Evolutionary conservation across 2,797 vertebrate genomes (phyloP).

Genomic region (Onychomys arenicola): DNA sequence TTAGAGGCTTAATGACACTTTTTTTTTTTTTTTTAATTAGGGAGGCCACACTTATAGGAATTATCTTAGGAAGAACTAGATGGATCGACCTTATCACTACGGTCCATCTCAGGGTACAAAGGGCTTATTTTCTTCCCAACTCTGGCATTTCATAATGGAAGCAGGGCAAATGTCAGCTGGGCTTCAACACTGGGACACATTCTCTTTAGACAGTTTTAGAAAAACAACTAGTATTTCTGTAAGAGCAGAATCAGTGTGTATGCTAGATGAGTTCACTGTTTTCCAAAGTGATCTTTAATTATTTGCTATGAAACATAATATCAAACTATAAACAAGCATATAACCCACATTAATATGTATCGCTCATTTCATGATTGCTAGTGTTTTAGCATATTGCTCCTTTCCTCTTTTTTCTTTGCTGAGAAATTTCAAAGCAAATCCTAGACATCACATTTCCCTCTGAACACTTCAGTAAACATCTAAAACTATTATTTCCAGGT

Average conservation of each 20-base stretch:
- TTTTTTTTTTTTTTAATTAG: not conserved
- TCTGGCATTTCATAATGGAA: constrained; percentile 24
- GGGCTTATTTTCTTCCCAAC: constrained; percentile 32
- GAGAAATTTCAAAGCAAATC: constrained; percentile 6
- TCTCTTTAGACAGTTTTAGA: not conserved
- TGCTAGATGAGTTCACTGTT: not conserved
- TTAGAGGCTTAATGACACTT: too few relatives aligned
- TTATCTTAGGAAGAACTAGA: not conserved
- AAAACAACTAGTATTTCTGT: not conserved
- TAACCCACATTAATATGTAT: not conserved
- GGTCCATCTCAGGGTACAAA: constrained; percentile 2
- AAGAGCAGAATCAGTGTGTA: not conserved
- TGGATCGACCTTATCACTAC: not conserved
- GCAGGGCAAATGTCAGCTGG: not conserved
- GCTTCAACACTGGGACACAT: not conserved
- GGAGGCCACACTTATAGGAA: not conserved
- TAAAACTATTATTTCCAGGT: not conserved
- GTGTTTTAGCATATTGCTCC: not conserved
- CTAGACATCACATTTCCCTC: not conserved
- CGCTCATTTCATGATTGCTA: not conserved
- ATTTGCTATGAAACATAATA: not conserved
- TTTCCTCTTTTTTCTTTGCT: not conserved
- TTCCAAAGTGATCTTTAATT: constrained; percentile 8
- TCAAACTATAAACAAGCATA: not conserved
- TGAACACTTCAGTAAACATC: not conserved